These are phyloP conservation scores for Zosterops japonicus DNA, from an alignment of 2,113 vertebrate species.

Conservation along the genomic window DNA sequence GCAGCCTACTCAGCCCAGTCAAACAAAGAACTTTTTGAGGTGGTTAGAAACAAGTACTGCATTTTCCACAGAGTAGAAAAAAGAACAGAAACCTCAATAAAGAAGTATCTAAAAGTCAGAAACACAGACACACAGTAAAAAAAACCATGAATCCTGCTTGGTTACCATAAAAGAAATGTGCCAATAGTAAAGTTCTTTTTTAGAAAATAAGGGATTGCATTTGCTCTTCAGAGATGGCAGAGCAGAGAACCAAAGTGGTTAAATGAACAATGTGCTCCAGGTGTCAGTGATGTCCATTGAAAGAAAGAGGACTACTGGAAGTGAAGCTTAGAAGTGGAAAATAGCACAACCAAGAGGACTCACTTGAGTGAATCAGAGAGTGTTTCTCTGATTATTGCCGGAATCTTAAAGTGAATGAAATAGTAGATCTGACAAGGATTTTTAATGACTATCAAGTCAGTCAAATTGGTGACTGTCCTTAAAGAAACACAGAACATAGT, in stretches of 20 bases:
- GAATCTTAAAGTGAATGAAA: background rate
- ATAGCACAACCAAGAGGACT: background rate
- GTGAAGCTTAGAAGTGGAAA: background rate
- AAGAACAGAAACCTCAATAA: background rate
- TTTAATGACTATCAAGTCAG: background rate
- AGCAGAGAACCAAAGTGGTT: background rate
- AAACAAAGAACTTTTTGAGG: background rate
- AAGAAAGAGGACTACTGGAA: background rate
- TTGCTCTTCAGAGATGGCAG: background rate
- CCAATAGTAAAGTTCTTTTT: background rate
- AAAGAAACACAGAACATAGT: background rate
- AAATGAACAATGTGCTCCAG: background rate
- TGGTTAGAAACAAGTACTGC: background rate
- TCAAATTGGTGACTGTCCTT: background rate
- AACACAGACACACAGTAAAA: background rate
- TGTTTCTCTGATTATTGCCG: background rate
- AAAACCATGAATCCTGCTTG: accelerated
- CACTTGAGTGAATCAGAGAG: background rate
- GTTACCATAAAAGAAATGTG: background rate
- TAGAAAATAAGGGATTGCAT: background rate
- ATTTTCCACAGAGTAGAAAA: background rate
- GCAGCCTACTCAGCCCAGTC: background rate
- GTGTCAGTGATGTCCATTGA: background rate
- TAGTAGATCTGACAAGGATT: background rate
- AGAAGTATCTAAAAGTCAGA: background rate